Evolutionary conservation across 2,888 invertebrate genomes (phyloP), one percentile per base, ranked within the genome.

Genomic region (Idaea biselata): DNA sequence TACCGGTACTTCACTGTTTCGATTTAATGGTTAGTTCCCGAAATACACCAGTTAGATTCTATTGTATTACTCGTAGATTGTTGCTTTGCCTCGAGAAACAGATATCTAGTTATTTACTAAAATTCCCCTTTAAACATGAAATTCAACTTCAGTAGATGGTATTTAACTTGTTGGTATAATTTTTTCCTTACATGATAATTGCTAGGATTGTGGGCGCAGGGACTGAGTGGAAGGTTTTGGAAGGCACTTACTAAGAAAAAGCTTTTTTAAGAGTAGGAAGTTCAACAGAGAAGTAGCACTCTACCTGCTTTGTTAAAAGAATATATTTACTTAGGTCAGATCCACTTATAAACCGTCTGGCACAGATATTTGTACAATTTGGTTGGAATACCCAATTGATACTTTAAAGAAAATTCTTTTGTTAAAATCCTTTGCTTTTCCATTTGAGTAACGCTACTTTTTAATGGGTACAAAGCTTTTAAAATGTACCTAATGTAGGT

Each of bases 1-100:
- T 65, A 60, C 63, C 64, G 56, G 64, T 68, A 69, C 61, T 68
- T 65, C 64, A 64, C 59, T 65, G 63, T 63, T 69, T 63, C 64
- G 55, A 63, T 64, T 58, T 55, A 63, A 65, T 66, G 54, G 63
- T 62, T 54, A 54, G 59, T 59, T 54, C 44, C 58, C 54, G 18
- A 53, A 62, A 56, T 56, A 56, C 8, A 56, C 56, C 55, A 18
- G 56, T 18, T 11, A 18, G 17, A 56, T 11, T 56, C 56, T 56
- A 44, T 44, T 44, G 11, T 44, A 44, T 8, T n/a, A n/a, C n/a
- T n/a, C n/a, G n/a, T n/a, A n/a, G n/a, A n/a, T 44, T 8, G 14
- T 14, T 44, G 44, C 44, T 44, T 11, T 11, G 44, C 8, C 14
- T 44, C 8, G 44, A 44, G 44, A 44, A 44, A 5, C 7, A 7